Percentiles rank a stretch among this genome's conserved stretches.
These are phyloP conservation scores for Aproaerema taeniolella DNA, from an alignment of 2,888 invertebrate genomes.

Conservation along the genomic window DNA sequence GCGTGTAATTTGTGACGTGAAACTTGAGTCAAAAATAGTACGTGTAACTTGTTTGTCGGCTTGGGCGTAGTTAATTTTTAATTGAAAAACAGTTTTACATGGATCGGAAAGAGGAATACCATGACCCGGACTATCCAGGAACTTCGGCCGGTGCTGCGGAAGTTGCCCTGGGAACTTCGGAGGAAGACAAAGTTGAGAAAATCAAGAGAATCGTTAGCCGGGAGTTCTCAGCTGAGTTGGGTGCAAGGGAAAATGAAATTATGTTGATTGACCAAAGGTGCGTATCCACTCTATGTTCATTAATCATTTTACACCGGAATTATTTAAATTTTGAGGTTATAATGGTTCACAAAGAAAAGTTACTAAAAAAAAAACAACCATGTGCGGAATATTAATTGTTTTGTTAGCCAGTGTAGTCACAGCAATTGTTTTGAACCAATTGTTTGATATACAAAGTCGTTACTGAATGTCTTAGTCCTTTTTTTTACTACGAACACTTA, in stretches of 20 bases:
- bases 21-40: slow-evolving; percentile 20
- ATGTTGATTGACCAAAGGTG: slow-evolving; percentile 82
- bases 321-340: slow-evolving; percentile 14
- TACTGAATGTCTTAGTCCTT: too few relatives aligned
- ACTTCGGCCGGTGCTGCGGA: slow-evolving; percentile 36
- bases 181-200: slow-evolving; percentile 64
- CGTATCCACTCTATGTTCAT: too few relatives aligned
- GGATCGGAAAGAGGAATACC: slow-evolving; percentile 70
- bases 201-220: slow-evolving; percentile 80
- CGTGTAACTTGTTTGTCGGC: slow-evolving; percentile 28
- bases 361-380: too few relatives aligned
- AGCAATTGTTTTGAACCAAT: too few relatives aligned
- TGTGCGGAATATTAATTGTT: slow-evolving; percentile 3
- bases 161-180: slow-evolving; percentile 34
- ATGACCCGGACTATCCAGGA: slow-evolving; percentile 78
- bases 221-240: slow-evolving; percentile 85
- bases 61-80: slow-evolving; percentile 43
- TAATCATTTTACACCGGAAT: too few relatives aligned
- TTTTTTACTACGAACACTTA: too few relatives aligned
- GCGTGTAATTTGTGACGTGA: slow-evolving; percentile 22
- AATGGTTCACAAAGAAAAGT: too few relatives aligned
- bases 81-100: slow-evolving; percentile 40
- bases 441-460: too few relatives aligned
- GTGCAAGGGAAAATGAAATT: slow-evolving; percentile 83
- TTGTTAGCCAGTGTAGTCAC: too few relatives aligned